These are phyloP conservation scores for Calephelis perditalis DNA, from an alignment of 2,888 invertebrate genomes.

Conservation along the genomic window DNA sequence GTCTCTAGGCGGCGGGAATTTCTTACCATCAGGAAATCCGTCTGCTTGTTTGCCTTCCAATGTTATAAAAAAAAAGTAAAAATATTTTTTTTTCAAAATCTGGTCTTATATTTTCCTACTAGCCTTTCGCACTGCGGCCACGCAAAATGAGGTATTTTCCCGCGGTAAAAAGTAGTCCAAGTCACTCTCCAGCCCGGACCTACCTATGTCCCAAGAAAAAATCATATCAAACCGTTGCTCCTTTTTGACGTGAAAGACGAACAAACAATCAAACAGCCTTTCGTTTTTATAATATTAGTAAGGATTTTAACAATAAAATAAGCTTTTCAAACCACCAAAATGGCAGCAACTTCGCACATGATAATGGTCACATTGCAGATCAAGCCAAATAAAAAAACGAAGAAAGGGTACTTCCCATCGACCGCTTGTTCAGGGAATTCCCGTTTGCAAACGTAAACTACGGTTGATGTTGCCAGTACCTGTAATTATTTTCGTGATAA, in stretches of 20 bases:
- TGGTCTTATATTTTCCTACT: slow-evolving; percentile 4
- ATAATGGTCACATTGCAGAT: slow-evolving; percentile 1
- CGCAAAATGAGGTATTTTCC: neutral
- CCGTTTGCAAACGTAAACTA: neutral
- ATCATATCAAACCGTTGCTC: neutral
- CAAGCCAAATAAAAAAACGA: neutral
- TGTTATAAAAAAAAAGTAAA: neutral
- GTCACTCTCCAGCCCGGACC: slow-evolving; percentile 18
- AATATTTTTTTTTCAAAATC: slow-evolving; percentile 3
- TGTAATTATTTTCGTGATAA: slow-evolving; percentile 17
- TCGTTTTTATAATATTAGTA: too few relatives aligned
- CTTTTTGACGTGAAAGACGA: too few relatives aligned
- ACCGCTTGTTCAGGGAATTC: slow-evolving; percentile 1
- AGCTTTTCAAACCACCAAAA: neutral
- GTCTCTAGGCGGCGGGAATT: too few relatives aligned
- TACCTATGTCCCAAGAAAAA: slow-evolving; percentile 20
- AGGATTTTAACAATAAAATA: neutral
- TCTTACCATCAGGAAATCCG: too few relatives aligned
- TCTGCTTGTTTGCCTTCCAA: too few relatives aligned
- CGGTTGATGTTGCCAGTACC: slow-evolving; percentile 17
- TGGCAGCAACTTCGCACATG: neutral
- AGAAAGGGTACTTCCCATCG: neutral
- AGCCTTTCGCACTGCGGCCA: neutral
- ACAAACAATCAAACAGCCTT: too few relatives aligned
- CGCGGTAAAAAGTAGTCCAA: neutral